Conservation (phyloP, 2,888 invertebrate genomes). For the Melinopterus prodromus region DNA sequence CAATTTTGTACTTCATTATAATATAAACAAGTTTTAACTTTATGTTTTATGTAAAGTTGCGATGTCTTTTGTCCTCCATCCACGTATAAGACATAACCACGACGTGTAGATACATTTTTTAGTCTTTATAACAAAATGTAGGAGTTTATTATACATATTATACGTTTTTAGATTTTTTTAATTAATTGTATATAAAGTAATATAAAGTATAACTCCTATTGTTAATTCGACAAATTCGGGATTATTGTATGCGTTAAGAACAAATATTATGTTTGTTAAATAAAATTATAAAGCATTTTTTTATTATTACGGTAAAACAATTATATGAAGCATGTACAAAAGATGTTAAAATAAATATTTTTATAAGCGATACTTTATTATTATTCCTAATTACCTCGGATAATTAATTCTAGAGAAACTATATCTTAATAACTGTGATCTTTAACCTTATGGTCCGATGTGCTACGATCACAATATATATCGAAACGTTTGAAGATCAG, state of each 20-base stretch:
- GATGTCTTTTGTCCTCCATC: not conserved
- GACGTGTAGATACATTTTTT: not conserved
- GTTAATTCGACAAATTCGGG: not conserved
- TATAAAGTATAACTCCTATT: not conserved
- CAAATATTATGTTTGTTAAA: not conserved
- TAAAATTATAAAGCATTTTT: not conserved
- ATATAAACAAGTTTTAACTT: not conserved
- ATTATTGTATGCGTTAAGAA: not conserved
- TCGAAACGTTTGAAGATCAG: not conserved
- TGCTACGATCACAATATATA: not conserved
- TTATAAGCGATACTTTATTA: slow-evolving; percentile 8
- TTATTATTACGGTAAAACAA: not conserved
- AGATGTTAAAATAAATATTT: slow-evolving; percentile 22
- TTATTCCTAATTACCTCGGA: not conserved
- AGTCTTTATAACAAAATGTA: not conserved
- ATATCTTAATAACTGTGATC: not conserved
- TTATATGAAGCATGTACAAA: slow-evolving; percentile 16
- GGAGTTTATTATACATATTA: not conserved
- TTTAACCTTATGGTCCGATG: not conserved
- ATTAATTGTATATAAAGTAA: not conserved
- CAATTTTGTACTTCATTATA: not conserved
- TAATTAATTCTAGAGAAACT: too few relatives aligned
- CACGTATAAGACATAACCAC: not conserved
- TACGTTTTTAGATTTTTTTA: not conserved
- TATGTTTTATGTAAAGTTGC: not conserved